A percentile compares a stretch with the other conserved stretches of the same genome.
phyloP scores from a whole-genome alignment of 2,797 vertebrate genomes.

The Perdix hodgsoniae region DNA sequence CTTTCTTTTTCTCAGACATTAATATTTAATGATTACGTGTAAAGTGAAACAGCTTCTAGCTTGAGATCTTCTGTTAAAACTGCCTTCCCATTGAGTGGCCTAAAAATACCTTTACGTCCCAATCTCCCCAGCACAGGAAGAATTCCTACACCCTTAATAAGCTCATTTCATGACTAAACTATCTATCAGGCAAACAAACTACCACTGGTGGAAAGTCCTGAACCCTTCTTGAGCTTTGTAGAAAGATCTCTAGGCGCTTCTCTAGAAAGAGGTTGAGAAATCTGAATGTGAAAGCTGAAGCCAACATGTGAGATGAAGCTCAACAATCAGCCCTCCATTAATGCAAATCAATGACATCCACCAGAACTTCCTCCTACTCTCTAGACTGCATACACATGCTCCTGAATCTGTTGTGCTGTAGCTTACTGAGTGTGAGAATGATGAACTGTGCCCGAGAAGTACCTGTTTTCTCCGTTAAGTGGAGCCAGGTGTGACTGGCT shows the following conservation, averaged over 20 bases:
- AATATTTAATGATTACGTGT: conserved; percentile 6
- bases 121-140: neutral
- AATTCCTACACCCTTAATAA: neutral
- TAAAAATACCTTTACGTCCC: neutral
- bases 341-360: accelerated
- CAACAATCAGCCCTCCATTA: neutral
- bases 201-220: neutral
- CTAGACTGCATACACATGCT: neutral
- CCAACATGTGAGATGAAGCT: neutral
- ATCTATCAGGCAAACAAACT: neutral
- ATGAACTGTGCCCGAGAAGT: neutral
- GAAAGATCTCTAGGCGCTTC: neutral
- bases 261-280: neutral
- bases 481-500: neutral
- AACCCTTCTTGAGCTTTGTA: neutral
- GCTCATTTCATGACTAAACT: neutral
- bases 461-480: neutral
- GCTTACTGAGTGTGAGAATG: neutral
- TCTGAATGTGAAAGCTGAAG: neutral
- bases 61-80: conserved; percentile 16
- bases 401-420: neutral
- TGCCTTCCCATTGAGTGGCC: neutral
- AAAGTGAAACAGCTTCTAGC: neutral
- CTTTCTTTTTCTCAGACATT: neutral
- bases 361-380: accelerated